Percentiles rank a stretch among this genome's conserved stretches.
phyloP scores from a whole-genome alignment of 1,140 invertebrate genomes.

The Pseudomyrmex gracilis region DNA sequence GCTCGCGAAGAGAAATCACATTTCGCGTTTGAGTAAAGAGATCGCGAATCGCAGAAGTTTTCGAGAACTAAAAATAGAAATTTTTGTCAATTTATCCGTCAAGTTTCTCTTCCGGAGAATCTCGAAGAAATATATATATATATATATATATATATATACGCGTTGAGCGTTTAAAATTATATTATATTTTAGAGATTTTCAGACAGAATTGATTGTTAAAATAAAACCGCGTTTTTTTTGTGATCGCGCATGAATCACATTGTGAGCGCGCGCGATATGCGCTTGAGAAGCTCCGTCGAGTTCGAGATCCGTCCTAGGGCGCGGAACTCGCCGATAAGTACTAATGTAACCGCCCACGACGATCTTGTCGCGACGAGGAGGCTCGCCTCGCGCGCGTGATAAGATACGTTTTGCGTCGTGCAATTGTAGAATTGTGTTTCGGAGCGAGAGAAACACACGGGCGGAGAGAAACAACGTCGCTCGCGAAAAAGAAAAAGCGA shows the following conservation, averaged over 20 bases:
- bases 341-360: constrained; percentile 66
- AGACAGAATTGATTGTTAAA: too few relatives aligned
- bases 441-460: constrained; percentile 20
- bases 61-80: constrained; percentile 14
- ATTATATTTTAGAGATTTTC: too few relatives aligned
- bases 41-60: neutral
- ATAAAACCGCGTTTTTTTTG: too few relatives aligned
- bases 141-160: too few relatives aligned
- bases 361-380: constrained; percentile 55
- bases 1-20: neutral
- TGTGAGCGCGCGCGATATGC: too few relatives aligned
- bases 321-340: constrained; percentile 44
- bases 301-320: neutral
- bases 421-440: neutral
- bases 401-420: constrained; percentile 31
- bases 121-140: too few relatives aligned
- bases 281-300: too few relatives aligned
- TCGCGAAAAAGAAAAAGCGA: constrained; percentile 4
- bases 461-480: neutral
- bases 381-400: constrained; percentile 44
- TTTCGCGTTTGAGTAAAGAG: neutral
- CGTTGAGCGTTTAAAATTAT: too few relatives aligned
- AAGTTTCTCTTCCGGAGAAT: too few relatives aligned
- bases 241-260: too few relatives aligned
- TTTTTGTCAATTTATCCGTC: neutral